Conservation (phyloP, 2,888 invertebrate species). For the Caenorhabditis angaria region DNA sequence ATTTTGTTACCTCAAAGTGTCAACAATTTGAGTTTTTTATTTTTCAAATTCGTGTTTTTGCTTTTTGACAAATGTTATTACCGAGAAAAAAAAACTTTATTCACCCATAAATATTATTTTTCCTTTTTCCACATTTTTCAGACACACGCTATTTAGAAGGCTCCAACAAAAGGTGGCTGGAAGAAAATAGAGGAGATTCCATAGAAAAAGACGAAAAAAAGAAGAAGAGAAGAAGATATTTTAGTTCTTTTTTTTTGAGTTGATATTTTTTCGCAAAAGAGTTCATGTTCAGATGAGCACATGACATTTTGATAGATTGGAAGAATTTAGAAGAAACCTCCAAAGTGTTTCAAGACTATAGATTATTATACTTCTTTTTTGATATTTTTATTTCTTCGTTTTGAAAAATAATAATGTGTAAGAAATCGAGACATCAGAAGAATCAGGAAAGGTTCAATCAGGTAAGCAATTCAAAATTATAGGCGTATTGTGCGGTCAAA, state of each 20-base stretch:
- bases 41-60: too few species aligned
- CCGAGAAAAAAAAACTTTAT: background rate
- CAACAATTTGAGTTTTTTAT: too few species aligned
- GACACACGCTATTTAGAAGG: background rate
- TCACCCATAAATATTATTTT: background rate
- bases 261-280: background rate
- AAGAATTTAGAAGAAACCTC: too few species aligned
- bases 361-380: too few species aligned
- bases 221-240: background rate
- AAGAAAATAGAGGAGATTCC: background rate
- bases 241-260: background rate
- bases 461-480: background rate
- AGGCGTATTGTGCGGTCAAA: background rate
- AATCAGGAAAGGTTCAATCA: background rate
- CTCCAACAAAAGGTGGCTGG: background rate
- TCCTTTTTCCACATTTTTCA: background rate
- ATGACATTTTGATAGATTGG: background rate
- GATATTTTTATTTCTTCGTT: too few species aligned
- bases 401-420: too few species aligned
- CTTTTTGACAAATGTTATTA: background rate
- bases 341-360: too few species aligned
- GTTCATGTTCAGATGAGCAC: conserved; percentile 4
- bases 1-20: too few species aligned
- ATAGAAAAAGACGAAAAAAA: background rate
- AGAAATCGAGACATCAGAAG: background rate